Evolutionary conservation across 2,888 invertebrate genomes (phyloP).

Genomic region (Cerastis leucographa): DNA sequence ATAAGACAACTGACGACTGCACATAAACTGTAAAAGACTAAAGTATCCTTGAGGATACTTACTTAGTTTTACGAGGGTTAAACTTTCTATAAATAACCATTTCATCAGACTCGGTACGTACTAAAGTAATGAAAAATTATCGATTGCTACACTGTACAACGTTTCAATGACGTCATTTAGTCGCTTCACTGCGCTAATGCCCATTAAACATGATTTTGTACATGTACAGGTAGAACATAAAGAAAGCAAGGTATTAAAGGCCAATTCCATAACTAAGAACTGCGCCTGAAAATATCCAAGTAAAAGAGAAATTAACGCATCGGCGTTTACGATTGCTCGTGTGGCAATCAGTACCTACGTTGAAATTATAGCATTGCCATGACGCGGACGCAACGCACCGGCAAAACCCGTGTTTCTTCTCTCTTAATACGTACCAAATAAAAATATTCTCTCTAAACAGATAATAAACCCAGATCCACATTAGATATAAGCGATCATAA

Average conservation of each 20-base stretch:
- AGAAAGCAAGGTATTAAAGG: not conserved
- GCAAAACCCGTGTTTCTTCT: not conserved
- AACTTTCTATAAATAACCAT: conserved; percentile 39
- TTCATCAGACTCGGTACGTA: conserved; percentile 26
- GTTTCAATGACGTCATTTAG: conserved; percentile 49
- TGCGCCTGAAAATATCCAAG: not conserved
- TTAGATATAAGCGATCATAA: conserved; percentile 1
- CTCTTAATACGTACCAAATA: not conserved
- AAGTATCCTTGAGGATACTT: not conserved
- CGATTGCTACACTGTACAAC: conserved; percentile 44
- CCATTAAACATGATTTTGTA: conserved; percentile 31
- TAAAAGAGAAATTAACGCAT: not conserved
- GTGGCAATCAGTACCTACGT: no score
- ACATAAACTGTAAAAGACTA: not conserved
- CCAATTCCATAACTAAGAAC: not conserved
- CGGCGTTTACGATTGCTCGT: not conserved
- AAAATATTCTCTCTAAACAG: conserved; percentile 9
- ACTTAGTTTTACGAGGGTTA: conserved; percentile 20
- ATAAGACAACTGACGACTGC: not conserved
- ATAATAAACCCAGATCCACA: conserved; percentile 2
- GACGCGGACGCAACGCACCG: not conserved
- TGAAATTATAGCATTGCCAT: not conserved
- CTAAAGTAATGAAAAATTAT: conserved; percentile 61
- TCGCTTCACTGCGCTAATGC: conserved; percentile 28
- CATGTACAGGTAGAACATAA: conserved; percentile 13